Evolutionary conservation across 1,140 invertebrate species (phyloP), one percentile per base, ranked within the genome.

Genomic region (Drosophila athabasca): DNA sequence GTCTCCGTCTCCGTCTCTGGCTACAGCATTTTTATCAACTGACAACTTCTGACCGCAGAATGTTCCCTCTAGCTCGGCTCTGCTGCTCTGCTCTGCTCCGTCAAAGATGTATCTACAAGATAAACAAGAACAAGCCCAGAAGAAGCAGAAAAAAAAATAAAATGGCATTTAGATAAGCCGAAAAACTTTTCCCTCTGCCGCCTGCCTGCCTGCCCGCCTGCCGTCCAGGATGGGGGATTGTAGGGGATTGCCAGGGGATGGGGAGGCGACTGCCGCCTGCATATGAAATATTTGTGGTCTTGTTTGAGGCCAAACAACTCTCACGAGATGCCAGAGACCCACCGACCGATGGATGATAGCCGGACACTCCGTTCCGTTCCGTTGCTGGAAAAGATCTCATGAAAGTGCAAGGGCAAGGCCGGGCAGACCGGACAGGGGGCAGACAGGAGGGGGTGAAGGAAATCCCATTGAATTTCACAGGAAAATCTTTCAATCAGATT

Each of bases 101-200:
- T 3, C 15, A 24, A 17, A 49, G 65, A 62, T 77, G 51, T 70
- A 68, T 66, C 64, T 65, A 49, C 50, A 8, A 75, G 71, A 75
- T 75, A 75, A 44, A 69, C 46, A 46, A 26, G 46, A 61, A 49
- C 41, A 19, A 59, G 54, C 17, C 29, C 60, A 58, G 70, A 49
- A 44, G 39, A 39, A 70, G 53, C 71, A 15, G 53, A 53, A 53
- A 70, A 72, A 35, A 13, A 59, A 77, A 61, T 77, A 65, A 81
- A 84, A 85, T 81, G 81, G 77, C 81, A 81, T 81, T 84, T 87
- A 84, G 81, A 84, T 84, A 84, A 87, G 77, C 61, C 64, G 43
- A 49, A 64, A 76, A 78, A 77, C 51, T 78, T 72, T 70, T 50
- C 48, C 62, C 44, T 9, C 31, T 3, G 13, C 31, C 35, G 11